Evolutionary conservation across 2,113 vertebrate genomes (phyloP), one percentile per base, ranked within the genome.

Genomic region (Sturnus vulgaris): DNA sequence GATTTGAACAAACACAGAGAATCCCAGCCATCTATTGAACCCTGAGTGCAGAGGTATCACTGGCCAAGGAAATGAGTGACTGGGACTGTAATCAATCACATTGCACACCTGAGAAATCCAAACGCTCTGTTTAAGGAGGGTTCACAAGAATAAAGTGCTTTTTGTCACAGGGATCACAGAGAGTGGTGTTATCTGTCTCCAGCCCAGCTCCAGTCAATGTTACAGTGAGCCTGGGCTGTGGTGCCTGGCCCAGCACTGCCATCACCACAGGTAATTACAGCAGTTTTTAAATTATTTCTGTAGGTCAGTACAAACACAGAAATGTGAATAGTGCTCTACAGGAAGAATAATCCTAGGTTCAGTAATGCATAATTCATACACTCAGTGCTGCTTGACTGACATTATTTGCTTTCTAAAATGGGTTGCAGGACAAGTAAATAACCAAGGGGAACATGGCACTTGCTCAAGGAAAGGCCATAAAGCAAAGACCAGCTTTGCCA

Each of bases 201-300:
- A 24, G 4, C 49, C 49, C 15, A 12, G 49, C 49, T 50, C 49
- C 49, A 50, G 49, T 25, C 49, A 50, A 50, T 2, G 3, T 50
- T 15, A 50, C 5, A 50, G 17, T 2, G 53, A 42, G 19, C 33
- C 10, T 1, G 19, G 40, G 24, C 37, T 20, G 10, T 11, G 0
- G 0, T 5, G 8, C 4, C 17, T n/a, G 55, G 37, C 83, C 63
- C 71, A 44, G 42, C 8, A 0, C 31, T 13, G 42, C 18, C 77
- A 52, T 5, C 7, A 2, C n/a, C 3, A 1, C 60, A 9, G 46
- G 46, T 4, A 42, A 39, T 12, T 11, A 6, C 2, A 28, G 35
- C 21, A 15, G 8, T 12, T 76, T 37, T 5, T 1, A 10, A 46
- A n/a, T 18, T 0, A 53, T 63, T 52, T 46, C 7, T 16, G 39